phyloP scores from a whole-genome alignment of 2,888 invertebrate genomes.

The Ctena decussata region DNA sequence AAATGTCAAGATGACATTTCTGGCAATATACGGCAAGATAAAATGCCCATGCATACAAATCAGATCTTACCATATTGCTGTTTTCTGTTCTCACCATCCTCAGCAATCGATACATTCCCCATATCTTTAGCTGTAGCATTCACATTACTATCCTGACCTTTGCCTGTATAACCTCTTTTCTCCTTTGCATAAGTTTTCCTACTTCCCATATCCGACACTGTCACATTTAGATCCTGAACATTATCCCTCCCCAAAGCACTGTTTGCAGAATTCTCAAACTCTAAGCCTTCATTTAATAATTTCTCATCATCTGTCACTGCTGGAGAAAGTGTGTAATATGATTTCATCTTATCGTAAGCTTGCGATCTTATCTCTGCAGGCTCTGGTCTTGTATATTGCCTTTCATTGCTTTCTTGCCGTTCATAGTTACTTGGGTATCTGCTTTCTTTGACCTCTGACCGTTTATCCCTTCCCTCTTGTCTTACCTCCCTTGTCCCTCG shows the following conservation, averaged over 20 bases:
- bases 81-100: background rate
- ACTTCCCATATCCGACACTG: constrained; percentile 46
- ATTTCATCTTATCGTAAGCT: constrained; percentile 27
- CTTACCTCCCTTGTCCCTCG: background rate
- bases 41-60: too few relatives aligned
- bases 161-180: background rate
- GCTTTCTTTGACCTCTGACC: background rate
- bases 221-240: constrained; percentile 50
- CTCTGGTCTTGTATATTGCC: background rate
- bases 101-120: background rate
- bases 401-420: background rate
- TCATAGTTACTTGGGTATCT: background rate
- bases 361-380: background rate
- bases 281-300: constrained; percentile 19
- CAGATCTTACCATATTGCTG: background rate
- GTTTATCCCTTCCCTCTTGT: background rate
- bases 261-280: constrained; percentile 23
- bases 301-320: constrained; percentile 52
- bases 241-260: constrained; percentile 1
- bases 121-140: background rate
- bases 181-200: constrained; percentile 51
- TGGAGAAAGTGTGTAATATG: constrained; percentile 57
- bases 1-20: too few relatives aligned
- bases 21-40: too few relatives aligned
- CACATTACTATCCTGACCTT: background rate